A percentile compares a stretch with the other conserved stretches of the same genome.
phyloP scores from a whole-genome alignment of 2,888 invertebrate genomes.

The Drosophila pseudotalamancana region DNA sequence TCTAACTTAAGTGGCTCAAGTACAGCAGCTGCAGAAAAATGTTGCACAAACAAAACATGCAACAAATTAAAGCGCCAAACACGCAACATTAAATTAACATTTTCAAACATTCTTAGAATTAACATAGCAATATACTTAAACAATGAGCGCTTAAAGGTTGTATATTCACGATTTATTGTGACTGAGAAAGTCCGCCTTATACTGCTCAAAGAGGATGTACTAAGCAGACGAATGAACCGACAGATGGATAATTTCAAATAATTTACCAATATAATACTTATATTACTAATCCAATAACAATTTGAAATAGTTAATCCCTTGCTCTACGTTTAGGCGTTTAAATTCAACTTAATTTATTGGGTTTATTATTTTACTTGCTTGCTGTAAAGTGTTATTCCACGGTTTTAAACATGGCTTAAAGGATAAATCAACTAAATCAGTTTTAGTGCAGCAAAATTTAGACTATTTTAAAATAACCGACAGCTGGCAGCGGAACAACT shows the following conservation, averaged over 20 bases:
- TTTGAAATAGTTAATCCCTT: too few species aligned
- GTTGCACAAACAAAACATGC: conserved; percentile 47
- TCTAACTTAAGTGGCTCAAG: conserved; percentile 29
- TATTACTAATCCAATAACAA: too few species aligned
- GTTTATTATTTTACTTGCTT: neutral
- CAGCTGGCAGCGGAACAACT: conserved; percentile 26
- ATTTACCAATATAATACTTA: too few species aligned
- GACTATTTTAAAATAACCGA: conserved; percentile 12
- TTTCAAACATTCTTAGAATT: conserved; percentile 15
- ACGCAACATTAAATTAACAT: neutral
- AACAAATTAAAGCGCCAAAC: conserved; percentile 24
- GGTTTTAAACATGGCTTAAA: neutral
- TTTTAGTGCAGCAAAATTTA: neutral
- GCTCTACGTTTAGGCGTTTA: too few species aligned
- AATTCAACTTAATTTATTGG: too few species aligned
- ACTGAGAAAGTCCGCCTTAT: too few species aligned
- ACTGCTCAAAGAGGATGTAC: too few species aligned
- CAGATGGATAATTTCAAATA: too few species aligned
- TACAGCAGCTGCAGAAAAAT: conserved; percentile 28
- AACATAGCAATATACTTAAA: conserved; percentile 17
- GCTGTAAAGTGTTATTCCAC: neutral
- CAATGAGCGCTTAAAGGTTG: conserved; percentile 1
- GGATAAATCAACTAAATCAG: neutral
- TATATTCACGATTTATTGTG: too few species aligned
- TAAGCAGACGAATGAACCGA: too few species aligned